A percentile compares a stretch with the other conserved stretches of the same genome.
These are phyloP conservation scores for Xestia sexstrigata DNA, from an alignment of 2,888 invertebrate species.

Conservation along the genomic window DNA sequence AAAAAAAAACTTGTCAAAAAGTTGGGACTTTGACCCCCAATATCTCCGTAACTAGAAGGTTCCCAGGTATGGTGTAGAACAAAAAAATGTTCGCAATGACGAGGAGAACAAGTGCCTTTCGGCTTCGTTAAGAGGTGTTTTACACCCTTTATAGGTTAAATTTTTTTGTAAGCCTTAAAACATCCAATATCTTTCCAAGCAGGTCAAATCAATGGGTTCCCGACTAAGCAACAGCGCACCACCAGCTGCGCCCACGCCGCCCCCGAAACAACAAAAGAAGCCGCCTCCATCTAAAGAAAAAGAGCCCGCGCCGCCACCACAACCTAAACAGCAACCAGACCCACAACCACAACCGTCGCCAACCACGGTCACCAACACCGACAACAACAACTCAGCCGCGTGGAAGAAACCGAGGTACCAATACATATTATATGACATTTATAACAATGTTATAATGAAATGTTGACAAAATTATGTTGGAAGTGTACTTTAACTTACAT, in stretches of 20 bases:
- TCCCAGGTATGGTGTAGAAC: too few relatives aligned
- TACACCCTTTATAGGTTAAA: too few relatives aligned
- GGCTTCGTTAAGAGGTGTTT: too few relatives aligned
- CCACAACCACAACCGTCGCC: constrained; percentile 64
- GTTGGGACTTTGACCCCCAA: too few relatives aligned
- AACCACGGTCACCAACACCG: constrained; percentile 44
- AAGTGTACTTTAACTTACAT: background rate
- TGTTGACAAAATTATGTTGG: constrained; percentile 23
- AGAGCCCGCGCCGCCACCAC: constrained; percentile 41
- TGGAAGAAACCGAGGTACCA: constrained; percentile 88
- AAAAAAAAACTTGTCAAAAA: too few relatives aligned
- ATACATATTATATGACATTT: constrained; percentile 1
- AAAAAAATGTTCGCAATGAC: too few relatives aligned
- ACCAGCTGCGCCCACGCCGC: constrained; percentile 89
- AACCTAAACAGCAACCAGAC: constrained; percentile 69
- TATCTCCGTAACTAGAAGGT: too few relatives aligned
- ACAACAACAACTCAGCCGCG: constrained; percentile 83
- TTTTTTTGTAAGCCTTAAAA: background rate
- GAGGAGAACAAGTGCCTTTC: too few relatives aligned
- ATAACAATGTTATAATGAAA: background rate
- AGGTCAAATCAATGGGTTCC: constrained; percentile 89
- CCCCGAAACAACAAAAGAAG: constrained; percentile 55
- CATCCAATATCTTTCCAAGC: constrained; percentile 69
- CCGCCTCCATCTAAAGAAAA: constrained; percentile 52
- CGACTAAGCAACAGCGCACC: constrained; percentile 87